These are phyloP conservation scores for Helicoverpa zea DNA, from an alignment of 1,140 invertebrate species.

Conservation along the genomic window DNA sequence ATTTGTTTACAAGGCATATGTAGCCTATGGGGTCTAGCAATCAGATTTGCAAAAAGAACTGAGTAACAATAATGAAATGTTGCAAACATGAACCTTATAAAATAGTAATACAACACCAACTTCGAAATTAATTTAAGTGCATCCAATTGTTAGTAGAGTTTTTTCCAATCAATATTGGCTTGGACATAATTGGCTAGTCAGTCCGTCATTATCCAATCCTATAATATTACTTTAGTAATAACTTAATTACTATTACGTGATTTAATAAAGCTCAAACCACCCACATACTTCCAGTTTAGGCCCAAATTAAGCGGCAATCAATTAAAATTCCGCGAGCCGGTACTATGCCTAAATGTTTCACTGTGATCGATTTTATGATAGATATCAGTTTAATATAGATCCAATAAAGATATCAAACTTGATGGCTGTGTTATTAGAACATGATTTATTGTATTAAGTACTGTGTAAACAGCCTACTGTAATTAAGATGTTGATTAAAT, in stretches of 20 bases:
- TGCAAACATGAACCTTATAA: no score
- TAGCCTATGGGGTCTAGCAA: constrained; percentile 11
- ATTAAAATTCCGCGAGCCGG: constrained; percentile 48
- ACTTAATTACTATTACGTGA: constrained; percentile 39
- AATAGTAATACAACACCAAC: no score
- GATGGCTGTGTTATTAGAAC: constrained; percentile 73
- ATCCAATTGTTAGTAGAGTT: background rate
- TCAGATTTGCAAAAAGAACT: no score
- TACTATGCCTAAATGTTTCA: constrained; percentile 58
- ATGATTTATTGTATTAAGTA: constrained; percentile 71
- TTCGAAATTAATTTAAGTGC: no score
- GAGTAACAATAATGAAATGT: no score
- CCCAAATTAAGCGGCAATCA: constrained; percentile 40
- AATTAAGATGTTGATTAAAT: constrained; percentile 65
- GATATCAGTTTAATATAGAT: constrained; percentile 75
- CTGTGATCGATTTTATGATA: constrained; percentile 63
- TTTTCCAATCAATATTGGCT: constrained; percentile 2
- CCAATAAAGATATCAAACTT: constrained; percentile 79
- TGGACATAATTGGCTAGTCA: constrained; percentile 17
- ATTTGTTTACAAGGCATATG: background rate
- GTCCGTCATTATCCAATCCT: constrained; percentile 29
- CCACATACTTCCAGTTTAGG: constrained; percentile 1
- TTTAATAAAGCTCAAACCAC: constrained; percentile 30
- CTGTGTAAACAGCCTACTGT: constrained; percentile 59
- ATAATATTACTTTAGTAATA: constrained; percentile 22